Evolutionary conservation across 53 echinoderm and acorn worm genomes (phyloP).

Genomic region (Paracentrotus lividus): DNA sequence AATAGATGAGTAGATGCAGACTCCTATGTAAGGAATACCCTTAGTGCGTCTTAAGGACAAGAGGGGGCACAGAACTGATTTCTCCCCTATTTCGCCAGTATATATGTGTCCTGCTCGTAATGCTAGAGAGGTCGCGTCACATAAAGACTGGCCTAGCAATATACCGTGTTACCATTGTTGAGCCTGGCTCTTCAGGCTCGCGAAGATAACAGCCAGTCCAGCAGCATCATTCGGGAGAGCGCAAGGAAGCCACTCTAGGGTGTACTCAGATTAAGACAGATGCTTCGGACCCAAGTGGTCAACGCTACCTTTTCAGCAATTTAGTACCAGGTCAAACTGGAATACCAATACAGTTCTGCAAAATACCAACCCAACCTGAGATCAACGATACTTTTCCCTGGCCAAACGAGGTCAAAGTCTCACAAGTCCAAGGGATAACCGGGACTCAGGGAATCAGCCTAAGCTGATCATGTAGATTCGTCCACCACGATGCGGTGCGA

Average conservation of each 20-base stretch:
- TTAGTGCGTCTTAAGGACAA: constrained; percentile 79
- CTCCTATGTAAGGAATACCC: constrained; percentile 84
- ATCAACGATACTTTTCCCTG: too few species aligned
- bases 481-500: too few species aligned
- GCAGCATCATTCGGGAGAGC: too few species aligned
- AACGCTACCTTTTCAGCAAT: constrained; percentile 47
- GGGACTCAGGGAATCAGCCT: constrained; percentile 65
- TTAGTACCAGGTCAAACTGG: constrained; percentile 52
- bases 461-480: too few species aligned
- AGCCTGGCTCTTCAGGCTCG: neutral
- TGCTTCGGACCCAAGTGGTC: constrained; percentile 1
- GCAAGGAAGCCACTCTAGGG: constrained; percentile 50
- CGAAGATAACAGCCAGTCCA: constrained; percentile 56
- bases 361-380: constrained; percentile 16
- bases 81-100: too few species aligned
- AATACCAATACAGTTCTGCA: neutral
- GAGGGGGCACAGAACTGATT: constrained; percentile 84
- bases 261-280: constrained; percentile 46
- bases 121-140: constrained; percentile 67
- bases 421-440: constrained; percentile 66
- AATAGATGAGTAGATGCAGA: constrained; percentile 79
- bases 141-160: constrained; percentile 43
- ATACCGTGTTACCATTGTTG: neutral
- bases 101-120: too few species aligned
- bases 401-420: constrained; percentile 26